Evolutionary conservation across 2,113 vertebrate species (phyloP).

Genomic region (Mormoops blainvillei): DNA sequence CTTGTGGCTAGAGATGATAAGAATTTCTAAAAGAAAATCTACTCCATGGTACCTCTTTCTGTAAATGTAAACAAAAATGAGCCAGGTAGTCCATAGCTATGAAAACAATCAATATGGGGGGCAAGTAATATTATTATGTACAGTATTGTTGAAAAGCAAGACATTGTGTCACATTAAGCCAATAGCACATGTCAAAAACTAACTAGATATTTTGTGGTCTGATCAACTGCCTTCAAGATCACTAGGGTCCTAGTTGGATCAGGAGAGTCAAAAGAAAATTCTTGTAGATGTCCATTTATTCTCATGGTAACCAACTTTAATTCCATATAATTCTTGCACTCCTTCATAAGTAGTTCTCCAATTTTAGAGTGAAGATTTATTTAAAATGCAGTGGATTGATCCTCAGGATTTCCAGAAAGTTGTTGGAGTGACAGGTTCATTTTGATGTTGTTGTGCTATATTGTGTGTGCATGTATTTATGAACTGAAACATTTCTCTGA

Average conservation of each 20-base stretch:
- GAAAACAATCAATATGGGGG: not conserved
- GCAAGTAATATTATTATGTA: not conserved
- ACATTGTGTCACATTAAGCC: not conserved
- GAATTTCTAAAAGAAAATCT: not conserved
- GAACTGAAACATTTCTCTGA: conserved; percentile 38
- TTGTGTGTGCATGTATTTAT: not conserved
- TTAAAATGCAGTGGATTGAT: not conserved
- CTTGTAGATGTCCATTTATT: not conserved
- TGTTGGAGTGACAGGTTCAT: not conserved
- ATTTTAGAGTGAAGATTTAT: not conserved
- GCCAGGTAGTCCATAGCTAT: not conserved
- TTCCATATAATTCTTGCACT: not conserved
- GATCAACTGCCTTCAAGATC: not conserved
- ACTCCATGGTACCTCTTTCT: not conserved
- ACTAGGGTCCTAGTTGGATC: not conserved
- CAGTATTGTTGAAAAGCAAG: not conserved
- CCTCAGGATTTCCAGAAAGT: not conserved
- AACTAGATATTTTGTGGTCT: not conserved
- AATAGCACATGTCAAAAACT: not conserved
- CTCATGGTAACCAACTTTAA: conserved; percentile 1
- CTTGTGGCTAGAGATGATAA: not conserved
- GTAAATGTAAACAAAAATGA: not conserved
- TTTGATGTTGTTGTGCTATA: not conserved
- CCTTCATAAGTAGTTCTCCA: not conserved
- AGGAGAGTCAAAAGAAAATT: not conserved